Conservation (phyloP, 2,113 vertebrate genomes). For the Lycaon pictus region DNA sequence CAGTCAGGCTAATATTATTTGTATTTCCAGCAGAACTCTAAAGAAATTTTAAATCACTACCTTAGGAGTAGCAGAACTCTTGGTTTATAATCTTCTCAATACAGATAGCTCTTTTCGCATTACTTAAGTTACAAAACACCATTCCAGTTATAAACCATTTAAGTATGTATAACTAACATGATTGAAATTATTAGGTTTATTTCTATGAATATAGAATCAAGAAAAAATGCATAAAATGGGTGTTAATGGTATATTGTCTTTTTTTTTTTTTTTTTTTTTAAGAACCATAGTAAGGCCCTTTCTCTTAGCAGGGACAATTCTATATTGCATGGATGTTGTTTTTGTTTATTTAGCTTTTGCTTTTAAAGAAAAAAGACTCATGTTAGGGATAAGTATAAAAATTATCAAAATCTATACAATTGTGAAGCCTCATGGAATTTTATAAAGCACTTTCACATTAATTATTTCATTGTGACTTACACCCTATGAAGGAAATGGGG, state of each 20-base stretch:
- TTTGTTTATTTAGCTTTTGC: slow-evolving; percentile 1
- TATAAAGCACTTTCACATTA: not conserved
- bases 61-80: not conserved
- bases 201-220: slow-evolving; percentile 31
- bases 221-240: slow-evolving; percentile 8
- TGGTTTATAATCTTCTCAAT: slow-evolving; percentile 2
- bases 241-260: not conserved
- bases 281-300: not conserved
- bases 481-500: not conserved
- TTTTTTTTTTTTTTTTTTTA: not conserved
- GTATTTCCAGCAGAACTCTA: not conserved
- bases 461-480: slow-evolving; percentile 31
- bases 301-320: not conserved
- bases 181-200: not conserved
- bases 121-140: slow-evolving; percentile 17
- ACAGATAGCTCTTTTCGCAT: not conserved
- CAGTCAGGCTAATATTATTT: slow-evolving; percentile 28
- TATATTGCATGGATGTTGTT: not conserved
- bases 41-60: not conserved
- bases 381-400: slow-evolving; percentile 10
- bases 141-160: not conserved
- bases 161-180: not conserved
- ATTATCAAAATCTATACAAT: slow-evolving; percentile 23
- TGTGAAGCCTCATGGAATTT: not conserved
- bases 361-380: not conserved